Evolutionary conservation across 2,888 invertebrate species (phyloP).

Genomic region (Lasioglossum leucozonium): DNA sequence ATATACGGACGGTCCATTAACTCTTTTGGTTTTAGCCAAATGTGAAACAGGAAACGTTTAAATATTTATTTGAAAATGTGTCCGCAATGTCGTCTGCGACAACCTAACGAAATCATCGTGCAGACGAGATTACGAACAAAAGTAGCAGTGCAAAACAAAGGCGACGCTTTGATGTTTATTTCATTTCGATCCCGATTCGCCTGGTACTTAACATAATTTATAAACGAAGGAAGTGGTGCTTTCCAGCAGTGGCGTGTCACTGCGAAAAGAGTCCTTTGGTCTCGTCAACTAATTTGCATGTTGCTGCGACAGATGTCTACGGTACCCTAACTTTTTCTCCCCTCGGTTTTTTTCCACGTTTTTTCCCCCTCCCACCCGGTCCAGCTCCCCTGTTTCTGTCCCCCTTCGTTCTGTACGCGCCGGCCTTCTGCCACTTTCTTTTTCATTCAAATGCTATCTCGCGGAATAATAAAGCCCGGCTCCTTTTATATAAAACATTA

Average conservation of each 20-base stretch:
- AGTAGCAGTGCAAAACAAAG: not conserved
- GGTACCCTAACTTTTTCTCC: constrained; percentile 46
- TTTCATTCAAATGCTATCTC: constrained; percentile 70
- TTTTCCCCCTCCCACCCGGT: not conserved
- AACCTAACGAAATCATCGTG: not conserved
- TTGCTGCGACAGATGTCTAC: constrained; percentile 69
- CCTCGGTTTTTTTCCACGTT: constrained; percentile 7
- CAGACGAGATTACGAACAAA: not conserved
- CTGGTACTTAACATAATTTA: constrained; percentile 22
- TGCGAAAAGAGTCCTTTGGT: constrained; percentile 53
- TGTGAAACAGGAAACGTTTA: not conserved
- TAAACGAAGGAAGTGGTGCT: constrained; percentile 28
- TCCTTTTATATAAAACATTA: constrained; percentile 27
- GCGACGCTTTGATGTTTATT: constrained; percentile 14
- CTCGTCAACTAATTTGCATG: constrained; percentile 69
- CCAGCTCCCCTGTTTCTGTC: constrained; percentile 5
- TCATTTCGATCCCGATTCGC: not conserved
- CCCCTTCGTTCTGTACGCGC: constrained; percentile 22
- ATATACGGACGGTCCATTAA: not conserved
- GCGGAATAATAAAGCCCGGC: constrained; percentile 64
- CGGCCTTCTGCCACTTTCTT: constrained; percentile 37
- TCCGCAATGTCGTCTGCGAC: not conserved
- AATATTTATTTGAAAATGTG: not conserved
- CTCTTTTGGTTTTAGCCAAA: not conserved
- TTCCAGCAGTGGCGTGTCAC: constrained; percentile 30